These are phyloP conservation scores for Apodemia zela DNA, from an alignment of 2,888 invertebrate genomes.

Conservation along the genomic window DNA sequence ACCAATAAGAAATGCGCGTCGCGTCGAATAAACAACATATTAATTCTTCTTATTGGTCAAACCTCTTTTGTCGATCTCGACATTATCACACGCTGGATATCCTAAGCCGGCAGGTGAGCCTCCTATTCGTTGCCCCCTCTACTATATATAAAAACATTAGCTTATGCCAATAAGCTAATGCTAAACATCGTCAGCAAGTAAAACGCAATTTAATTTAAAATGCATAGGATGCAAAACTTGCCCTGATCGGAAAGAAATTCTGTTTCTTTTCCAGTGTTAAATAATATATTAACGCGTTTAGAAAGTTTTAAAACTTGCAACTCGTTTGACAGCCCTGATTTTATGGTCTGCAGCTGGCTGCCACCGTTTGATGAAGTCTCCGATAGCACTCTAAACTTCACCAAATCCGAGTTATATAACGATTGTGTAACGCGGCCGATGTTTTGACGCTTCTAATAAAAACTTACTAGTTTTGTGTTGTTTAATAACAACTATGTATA, in stretches of 20 bases:
- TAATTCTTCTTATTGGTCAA: too few relatives aligned
- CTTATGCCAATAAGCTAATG: too few relatives aligned
- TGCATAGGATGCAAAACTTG: background rate
- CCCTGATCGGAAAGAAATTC: background rate
- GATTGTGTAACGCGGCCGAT: background rate
- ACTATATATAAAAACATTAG: too few relatives aligned
- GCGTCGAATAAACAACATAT: too few relatives aligned
- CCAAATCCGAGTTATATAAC: conserved; percentile 6
- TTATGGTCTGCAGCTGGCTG: conserved; percentile 2
- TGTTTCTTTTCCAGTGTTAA: background rate
- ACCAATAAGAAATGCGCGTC: too few relatives aligned
- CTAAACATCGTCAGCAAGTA: background rate
- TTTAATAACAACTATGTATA: too few relatives aligned
- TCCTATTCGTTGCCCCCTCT: too few relatives aligned
- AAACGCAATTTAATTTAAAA: background rate
- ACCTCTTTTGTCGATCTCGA: too few relatives aligned
- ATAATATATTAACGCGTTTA: background rate
- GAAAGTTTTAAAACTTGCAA: conserved; percentile 1
- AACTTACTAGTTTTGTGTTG: background rate
- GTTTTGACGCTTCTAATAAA: background rate
- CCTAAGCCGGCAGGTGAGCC: too few relatives aligned
- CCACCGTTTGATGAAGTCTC: conserved; percentile 9
- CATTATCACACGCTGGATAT: too few relatives aligned
- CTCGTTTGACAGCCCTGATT: conserved; percentile 7
- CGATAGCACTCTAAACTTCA: conserved; percentile 1